phyloP scores from a whole-genome alignment of 30 jellyfish, hydroid and myxozoan species.

The Turritopsis dohrnii region DNA sequence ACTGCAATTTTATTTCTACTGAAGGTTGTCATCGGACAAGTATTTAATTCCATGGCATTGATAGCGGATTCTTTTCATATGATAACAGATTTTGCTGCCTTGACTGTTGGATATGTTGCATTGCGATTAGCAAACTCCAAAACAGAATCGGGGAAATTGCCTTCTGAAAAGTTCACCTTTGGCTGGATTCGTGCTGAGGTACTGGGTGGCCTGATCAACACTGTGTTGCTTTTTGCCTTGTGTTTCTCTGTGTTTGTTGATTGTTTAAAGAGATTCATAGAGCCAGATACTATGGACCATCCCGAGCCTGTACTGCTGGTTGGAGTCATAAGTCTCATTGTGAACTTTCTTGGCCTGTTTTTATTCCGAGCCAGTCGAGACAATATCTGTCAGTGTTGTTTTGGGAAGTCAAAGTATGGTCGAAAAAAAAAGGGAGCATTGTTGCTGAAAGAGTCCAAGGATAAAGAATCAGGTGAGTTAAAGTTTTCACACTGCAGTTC shows the following conservation, averaged over 20 bases:
- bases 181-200: slow-evolving; percentile 89
- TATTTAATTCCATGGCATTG: slow-evolving; percentile 68
- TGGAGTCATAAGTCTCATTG: slow-evolving; percentile 51
- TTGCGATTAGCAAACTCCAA: slow-evolving; percentile 40
- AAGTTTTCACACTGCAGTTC: too few species aligned
- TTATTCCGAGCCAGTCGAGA: slow-evolving; percentile 54
- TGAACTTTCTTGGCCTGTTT: slow-evolving; percentile 54
- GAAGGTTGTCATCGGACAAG: slow-evolving; percentile 62
- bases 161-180: slow-evolving; percentile 40
- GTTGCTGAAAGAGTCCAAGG: not conserved
- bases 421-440: slow-evolving; percentile 1
- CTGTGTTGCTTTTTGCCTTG: slow-evolving; percentile 72
- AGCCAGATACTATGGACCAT: slow-evolving; percentile 44
- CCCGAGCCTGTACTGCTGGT: slow-evolving; percentile 70
- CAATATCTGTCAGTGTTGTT: slow-evolving; percentile 8
- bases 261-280: slow-evolving; percentile 57
- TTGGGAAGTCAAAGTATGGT: not conserved
- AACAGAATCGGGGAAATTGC: slow-evolving; percentile 27
- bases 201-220: slow-evolving; percentile 74
- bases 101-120: slow-evolving; percentile 65
- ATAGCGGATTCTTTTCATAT: slow-evolving; percentile 82
- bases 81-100: slow-evolving; percentile 69
- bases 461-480: not conserved
- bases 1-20: slow-evolving; percentile 47
- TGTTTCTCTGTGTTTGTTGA: slow-evolving; percentile 64